Percentiles rank a stretch among this genome's conserved stretches.
Conservation (phyloP, 2,113 vertebrate genomes). For the Brienomyrus longianalis region DNA sequence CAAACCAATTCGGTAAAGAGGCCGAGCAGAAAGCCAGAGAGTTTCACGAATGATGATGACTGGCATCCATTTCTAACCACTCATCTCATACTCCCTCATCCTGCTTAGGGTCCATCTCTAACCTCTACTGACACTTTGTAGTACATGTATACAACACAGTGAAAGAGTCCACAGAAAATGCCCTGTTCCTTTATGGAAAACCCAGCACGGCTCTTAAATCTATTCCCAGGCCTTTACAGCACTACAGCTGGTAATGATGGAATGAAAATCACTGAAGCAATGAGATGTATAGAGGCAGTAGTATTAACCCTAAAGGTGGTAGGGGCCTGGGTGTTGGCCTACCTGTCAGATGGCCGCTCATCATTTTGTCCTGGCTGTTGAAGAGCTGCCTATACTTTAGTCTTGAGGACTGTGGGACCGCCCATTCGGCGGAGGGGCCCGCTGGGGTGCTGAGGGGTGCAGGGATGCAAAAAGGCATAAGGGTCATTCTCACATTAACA, state of each 20-base stretch:
- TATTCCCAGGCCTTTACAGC: background rate
- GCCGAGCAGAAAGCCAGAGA: background rate
- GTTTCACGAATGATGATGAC: background rate
- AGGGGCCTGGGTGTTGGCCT: slow-evolving; percentile 22
- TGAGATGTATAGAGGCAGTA: background rate
- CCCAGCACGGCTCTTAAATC: background rate
- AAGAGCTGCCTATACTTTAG: slow-evolving; percentile 96
- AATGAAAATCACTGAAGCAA: background rate
- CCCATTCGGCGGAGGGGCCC: slow-evolving; percentile 71
- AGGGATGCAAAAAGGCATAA: background rate
- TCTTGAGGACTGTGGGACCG: slow-evolving; percentile 87
- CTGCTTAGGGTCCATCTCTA: background rate
- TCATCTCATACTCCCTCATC: background rate
- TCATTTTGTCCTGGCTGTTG: slow-evolving; percentile 97
- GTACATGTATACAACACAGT: background rate
- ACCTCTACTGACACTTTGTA: background rate
- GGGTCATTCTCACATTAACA: background rate
- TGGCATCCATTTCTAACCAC: background rate
- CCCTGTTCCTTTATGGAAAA: background rate
- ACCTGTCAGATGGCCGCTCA: slow-evolving; percentile 97
- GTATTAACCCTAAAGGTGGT: background rate
- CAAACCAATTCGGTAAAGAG: background rate
- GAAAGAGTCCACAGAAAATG: background rate
- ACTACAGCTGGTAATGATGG: background rate
- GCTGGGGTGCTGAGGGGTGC: slow-evolving; percentile 53